phyloP scores from a whole-genome alignment of 2,113 vertebrate species.

The Prunella fulvescens region DNA sequence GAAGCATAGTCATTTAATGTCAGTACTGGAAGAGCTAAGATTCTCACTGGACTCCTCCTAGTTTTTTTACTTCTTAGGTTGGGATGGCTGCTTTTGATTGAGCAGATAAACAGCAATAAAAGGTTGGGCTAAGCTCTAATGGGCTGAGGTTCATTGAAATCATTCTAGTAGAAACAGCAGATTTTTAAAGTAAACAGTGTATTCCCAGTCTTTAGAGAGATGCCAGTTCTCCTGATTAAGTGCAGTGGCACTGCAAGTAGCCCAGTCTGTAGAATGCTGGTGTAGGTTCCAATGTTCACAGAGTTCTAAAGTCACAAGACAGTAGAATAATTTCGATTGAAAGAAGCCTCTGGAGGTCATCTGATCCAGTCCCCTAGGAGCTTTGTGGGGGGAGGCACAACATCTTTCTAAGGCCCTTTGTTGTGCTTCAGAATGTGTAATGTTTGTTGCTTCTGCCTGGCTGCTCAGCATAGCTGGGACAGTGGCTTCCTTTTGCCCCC shows the following conservation, averaged over 20 bases:
- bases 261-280: background rate
- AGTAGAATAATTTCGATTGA: background rate
- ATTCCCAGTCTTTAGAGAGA: background rate
- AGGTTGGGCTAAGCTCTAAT: background rate
- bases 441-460: background rate
- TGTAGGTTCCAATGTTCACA: background rate
- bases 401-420: background rate
- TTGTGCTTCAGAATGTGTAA: background rate
- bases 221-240: background rate
- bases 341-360: background rate
- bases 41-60: background rate
- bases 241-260: background rate
- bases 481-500: background rate
- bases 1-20: constrained; percentile 85
- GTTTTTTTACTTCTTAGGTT: background rate
- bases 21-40: background rate
- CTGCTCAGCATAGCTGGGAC: background rate
- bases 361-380: background rate
- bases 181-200: background rate
- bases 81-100: background rate
- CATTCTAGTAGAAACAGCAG: background rate
- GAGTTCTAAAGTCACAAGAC: background rate
- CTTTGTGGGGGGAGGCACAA: background rate
- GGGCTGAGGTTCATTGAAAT: background rate
- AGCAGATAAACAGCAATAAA: background rate